Evolutionary conservation across 1,140 invertebrate species (phyloP).

Genomic region (Dinothrombium tinctorium): DNA sequence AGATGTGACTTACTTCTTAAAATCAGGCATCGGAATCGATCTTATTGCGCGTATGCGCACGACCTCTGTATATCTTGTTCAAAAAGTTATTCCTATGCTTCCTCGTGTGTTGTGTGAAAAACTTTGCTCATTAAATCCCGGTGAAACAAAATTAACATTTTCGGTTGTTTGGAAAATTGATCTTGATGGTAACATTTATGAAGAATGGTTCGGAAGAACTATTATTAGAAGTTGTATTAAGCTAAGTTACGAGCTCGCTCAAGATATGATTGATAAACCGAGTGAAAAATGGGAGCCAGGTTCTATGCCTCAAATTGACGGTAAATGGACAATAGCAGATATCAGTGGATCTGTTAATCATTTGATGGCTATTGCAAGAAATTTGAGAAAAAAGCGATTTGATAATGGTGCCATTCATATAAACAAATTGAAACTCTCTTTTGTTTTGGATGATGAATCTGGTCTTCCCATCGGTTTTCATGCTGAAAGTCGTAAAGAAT

Average conservation of each 20-base stretch:
- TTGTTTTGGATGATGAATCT: slow-evolving; percentile 35
- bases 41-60: slow-evolving; percentile 41
- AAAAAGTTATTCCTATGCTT: slow-evolving; percentile 74
- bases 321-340: slow-evolving; percentile 30
- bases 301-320: slow-evolving; percentile 36
- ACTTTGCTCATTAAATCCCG: slow-evolving; percentile 60
- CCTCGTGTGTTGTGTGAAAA: slow-evolving; percentile 53
- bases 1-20: slow-evolving; percentile 46
- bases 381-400: slow-evolving; percentile 40
- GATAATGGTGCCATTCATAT: slow-evolving; percentile 49
- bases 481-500: slow-evolving; percentile 25
- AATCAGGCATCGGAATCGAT: slow-evolving; percentile 42
- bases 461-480: slow-evolving; percentile 26
- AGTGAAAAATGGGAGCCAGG: slow-evolving; percentile 23
- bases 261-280: slow-evolving; percentile 45
- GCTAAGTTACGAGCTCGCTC: slow-evolving; percentile 68
- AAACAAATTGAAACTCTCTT: slow-evolving; percentile 54
- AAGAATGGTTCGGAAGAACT: slow-evolving; percentile 49
- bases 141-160: slow-evolving; percentile 48
- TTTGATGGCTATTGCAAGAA: slow-evolving; percentile 38
- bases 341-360: slow-evolving; percentile 34
- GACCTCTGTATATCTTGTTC: slow-evolving; percentile 62
- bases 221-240: slow-evolving; percentile 67
- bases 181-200: slow-evolving; percentile 32
- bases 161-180: slow-evolving; percentile 64